Evolutionary conservation across 1,140 invertebrate genomes (phyloP).

Genomic region (Tribolium castaneum): DNA sequence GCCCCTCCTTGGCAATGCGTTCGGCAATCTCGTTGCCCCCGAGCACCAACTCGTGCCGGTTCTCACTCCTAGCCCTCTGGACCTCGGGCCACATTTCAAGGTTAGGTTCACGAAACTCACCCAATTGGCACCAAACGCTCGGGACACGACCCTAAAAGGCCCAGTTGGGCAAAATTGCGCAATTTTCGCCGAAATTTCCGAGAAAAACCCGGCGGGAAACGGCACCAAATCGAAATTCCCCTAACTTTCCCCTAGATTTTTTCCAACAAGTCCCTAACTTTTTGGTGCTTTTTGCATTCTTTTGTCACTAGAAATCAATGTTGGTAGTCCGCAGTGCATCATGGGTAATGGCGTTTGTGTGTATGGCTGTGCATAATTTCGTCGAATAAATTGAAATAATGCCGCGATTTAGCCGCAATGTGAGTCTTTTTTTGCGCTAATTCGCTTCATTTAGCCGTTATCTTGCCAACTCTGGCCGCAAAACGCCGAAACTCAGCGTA

Average conservation of each 20-base stretch:
- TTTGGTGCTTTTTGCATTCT: slow-evolving; percentile 62
- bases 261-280: slow-evolving; percentile 61
- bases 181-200: background rate
- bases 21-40: slow-evolving; percentile 73
- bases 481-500: background rate
- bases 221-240: slow-evolving; percentile 1
- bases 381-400: slow-evolving; percentile 56
- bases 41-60: slow-evolving; percentile 79
- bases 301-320: slow-evolving; percentile 63
- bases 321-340: slow-evolving; percentile 59
- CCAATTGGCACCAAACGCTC: background rate
- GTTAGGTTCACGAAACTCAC: background rate
- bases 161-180: background rate
- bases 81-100: slow-evolving; percentile 74
- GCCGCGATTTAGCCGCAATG: slow-evolving; percentile 58
- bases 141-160: background rate
- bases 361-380: slow-evolving; percentile 47
- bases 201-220: background rate
- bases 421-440: slow-evolving; percentile 19
- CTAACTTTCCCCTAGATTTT: slow-evolving; percentile 2
- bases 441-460: background rate
- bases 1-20: slow-evolving; percentile 71
- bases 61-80: slow-evolving; percentile 71
- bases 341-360: slow-evolving; percentile 54
- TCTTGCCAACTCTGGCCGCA: background rate